Percentiles rank a stretch among this genome's conserved stretches.
Conservation (phyloP, 2,113 vertebrate species). For the Thalassarche chlororhynchos region DNA sequence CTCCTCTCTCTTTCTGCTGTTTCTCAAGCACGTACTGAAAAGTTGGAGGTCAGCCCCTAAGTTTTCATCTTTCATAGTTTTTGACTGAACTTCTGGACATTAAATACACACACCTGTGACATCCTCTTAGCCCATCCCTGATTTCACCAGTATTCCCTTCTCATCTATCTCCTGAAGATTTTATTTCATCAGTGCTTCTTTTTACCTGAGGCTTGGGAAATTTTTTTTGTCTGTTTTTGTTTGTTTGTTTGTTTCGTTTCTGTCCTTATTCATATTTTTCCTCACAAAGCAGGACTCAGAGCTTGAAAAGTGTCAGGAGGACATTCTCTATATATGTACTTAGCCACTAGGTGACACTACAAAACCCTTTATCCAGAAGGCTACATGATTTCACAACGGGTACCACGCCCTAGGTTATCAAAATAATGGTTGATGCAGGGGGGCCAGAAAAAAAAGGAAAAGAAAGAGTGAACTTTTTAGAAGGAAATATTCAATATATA, state of each 20-base stretch:
- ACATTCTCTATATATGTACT: not conserved
- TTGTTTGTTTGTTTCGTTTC: not conserved
- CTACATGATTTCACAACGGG: not conserved
- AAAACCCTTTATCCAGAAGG: not conserved
- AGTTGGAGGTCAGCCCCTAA: not conserved
- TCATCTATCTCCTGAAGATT: not conserved
- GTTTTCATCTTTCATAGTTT: not conserved
- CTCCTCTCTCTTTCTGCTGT: not conserved
- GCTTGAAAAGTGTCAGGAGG: too few relatives aligned
- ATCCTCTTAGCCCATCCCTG: not conserved
- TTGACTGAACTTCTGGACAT: not conserved
- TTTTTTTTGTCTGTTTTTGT: not conserved
- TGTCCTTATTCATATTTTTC: not conserved
- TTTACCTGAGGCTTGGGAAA: not conserved
- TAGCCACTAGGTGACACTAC: constrained; percentile 53
- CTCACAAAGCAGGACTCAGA: not conserved
- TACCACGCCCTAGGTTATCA: not conserved
- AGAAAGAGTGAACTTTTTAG: not conserved
- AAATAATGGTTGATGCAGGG: not conserved
- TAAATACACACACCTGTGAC: not conserved
- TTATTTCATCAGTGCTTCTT: not conserved
- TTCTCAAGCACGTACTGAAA: not conserved
- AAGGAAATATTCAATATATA: not conserved
- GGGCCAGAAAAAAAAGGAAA: not conserved
- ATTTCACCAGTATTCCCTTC: not conserved